phyloP scores from a whole-genome alignment of 2,113 vertebrate genomes.

The Columba janthina region DNA sequence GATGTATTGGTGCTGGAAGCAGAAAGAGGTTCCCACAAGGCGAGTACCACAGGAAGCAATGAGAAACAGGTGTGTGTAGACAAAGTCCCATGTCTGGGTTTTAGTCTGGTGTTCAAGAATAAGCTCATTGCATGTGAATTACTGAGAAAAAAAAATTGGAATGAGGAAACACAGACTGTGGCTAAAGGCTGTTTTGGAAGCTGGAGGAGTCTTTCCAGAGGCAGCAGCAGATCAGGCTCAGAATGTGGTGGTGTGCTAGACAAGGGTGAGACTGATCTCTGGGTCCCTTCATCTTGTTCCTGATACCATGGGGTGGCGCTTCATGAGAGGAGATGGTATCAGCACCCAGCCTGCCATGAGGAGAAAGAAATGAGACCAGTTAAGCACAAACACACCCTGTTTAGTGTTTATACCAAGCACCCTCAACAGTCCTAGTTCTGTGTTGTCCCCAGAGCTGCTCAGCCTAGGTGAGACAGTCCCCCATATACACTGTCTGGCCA shows the following conservation, averaged over 20 bases:
- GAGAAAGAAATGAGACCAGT: neutral
- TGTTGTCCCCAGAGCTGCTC: neutral
- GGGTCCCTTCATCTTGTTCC: neutral
- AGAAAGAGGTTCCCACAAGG: neutral
- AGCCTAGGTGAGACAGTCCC: neutral
- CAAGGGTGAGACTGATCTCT: neutral
- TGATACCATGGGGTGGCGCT: rapidly evolving
- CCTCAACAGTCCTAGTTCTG: neutral
- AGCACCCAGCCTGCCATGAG: rapidly evolving
- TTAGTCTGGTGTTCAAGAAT: neutral
- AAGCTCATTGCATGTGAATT: neutral
- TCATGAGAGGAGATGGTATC: neutral
- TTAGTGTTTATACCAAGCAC: neutral
- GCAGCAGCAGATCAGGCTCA: neutral
- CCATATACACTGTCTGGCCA: neutral
- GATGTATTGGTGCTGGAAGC: neutral
- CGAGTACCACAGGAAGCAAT: rapidly evolving
- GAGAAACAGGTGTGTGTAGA: neutral
- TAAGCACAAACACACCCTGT: neutral
- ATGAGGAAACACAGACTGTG: neutral
- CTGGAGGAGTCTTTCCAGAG: neutral
- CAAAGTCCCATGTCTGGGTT: neutral
- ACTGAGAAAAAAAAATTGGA: neutral
- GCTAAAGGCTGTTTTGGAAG: neutral
- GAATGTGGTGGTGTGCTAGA: neutral